A percentile compares a stretch with the other conserved stretches of the same genome.
Conservation (phyloP, 2,797 vertebrate genomes). For the Ceryle rudis region DNA sequence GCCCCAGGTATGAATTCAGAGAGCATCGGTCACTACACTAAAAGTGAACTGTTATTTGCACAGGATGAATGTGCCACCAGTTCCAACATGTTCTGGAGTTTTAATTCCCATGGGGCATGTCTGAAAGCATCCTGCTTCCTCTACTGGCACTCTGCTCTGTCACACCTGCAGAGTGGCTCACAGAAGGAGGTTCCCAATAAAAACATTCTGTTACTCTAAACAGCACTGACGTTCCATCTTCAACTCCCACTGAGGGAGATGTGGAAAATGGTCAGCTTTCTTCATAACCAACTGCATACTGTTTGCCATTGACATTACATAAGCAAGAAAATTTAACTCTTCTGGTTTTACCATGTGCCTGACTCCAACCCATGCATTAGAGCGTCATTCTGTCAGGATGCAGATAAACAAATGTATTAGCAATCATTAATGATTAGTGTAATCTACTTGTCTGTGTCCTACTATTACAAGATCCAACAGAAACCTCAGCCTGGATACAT, state of each 20-base stretch:
- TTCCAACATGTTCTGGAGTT: neutral
- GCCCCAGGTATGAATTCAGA: neutral
- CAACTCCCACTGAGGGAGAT: accelerated
- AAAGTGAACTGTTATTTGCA: neutral
- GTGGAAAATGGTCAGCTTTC: neutral
- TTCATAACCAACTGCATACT: neutral
- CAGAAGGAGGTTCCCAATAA: neutral
- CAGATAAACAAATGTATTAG: neutral
- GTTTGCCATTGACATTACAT: neutral
- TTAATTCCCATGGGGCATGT: neutral
- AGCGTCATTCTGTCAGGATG: neutral
- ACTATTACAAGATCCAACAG: slow-evolving; percentile 15
- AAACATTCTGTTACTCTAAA: neutral
- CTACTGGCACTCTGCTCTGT: neutral
- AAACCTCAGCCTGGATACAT: slow-evolving; percentile 32
- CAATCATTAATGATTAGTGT: neutral
- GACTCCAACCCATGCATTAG: neutral
- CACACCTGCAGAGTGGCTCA: neutral
- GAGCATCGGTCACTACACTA: neutral
- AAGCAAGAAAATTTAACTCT: neutral
- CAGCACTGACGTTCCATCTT: neutral
- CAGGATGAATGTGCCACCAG: neutral
- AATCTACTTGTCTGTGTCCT: slow-evolving; percentile 36
- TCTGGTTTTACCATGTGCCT: neutral
- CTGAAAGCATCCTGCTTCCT: neutral